These are phyloP conservation scores for Polydrusus cervinus DNA, from an alignment of 2,888 invertebrate genomes.

Conservation along the genomic window DNA sequence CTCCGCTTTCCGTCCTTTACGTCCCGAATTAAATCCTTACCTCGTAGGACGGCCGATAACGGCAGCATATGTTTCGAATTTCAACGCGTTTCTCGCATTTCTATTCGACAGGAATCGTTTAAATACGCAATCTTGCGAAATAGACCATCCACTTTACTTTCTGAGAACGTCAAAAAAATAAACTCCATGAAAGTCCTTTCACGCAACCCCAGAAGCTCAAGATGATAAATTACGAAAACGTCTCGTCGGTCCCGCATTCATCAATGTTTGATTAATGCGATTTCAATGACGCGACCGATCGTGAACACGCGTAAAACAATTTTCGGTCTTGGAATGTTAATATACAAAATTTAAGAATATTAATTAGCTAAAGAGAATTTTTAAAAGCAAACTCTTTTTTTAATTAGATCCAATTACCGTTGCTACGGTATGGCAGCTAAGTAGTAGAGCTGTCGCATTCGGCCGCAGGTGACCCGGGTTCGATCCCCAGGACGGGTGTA, in stretches of 20 bases:
- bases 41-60: background rate
- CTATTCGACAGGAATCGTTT: conserved; percentile 16
- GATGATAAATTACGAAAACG: conserved; percentile 22
- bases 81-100: conserved; percentile 7
- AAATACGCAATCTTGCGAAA: conserved; percentile 21
- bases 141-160: conserved; percentile 20
- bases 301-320: background rate
- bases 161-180: conserved; percentile 13
- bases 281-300: background rate
- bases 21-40: background rate
- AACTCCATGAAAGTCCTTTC: conserved; percentile 13
- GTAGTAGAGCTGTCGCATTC: too few relatives aligned
- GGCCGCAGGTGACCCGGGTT: too few relatives aligned
- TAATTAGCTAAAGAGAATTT: too few relatives aligned
- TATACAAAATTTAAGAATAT: too few relatives aligned
- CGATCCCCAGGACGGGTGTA: too few relatives aligned
- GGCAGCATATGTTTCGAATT: conserved; percentile 3
- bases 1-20: background rate
- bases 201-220: background rate
- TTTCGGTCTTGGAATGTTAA: too few relatives aligned
- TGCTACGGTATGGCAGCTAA: too few relatives aligned
- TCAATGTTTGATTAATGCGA: conserved; percentile 20
- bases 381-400: too few relatives aligned
- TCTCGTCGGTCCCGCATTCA: conserved; percentile 8
- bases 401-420: too few relatives aligned